Conservation (phyloP, 1,140 invertebrate genomes). For the Sycophaga agraensis region DNA sequence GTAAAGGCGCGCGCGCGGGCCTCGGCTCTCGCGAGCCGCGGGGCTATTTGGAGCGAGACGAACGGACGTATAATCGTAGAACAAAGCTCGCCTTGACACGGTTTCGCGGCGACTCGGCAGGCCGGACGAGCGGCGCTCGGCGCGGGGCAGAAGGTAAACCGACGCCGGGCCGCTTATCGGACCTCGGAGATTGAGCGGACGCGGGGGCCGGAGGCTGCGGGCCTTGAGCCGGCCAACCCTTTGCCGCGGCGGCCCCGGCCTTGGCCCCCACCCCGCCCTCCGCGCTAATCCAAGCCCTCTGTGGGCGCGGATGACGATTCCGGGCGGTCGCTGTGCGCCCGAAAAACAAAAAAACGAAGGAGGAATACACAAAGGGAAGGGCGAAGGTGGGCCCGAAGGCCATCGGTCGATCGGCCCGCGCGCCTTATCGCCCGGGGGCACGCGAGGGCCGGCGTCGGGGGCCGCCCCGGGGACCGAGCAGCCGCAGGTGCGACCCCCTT, state of each 20-base stretch:
- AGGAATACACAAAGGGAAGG: no score
- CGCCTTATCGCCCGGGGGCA: no score
- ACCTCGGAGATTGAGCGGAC: background rate
- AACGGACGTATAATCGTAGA: constrained; percentile 21
- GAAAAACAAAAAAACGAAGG: no score
- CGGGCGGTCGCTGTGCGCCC: no score
- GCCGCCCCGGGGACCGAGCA: no score
- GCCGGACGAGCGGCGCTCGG: background rate
- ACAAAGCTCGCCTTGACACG: constrained; percentile 26
- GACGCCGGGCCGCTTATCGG: background rate
- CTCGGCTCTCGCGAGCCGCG: background rate
- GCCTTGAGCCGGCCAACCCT: no score
- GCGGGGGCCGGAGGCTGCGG: no score
- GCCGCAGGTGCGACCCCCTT: constrained; percentile 45
- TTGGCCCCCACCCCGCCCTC: no score
- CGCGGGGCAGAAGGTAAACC: background rate
- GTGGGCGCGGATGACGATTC: no score
- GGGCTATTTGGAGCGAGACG: constrained; percentile 29
- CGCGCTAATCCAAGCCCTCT: no score
- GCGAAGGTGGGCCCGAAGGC: background rate
- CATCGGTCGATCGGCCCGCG: background rate
- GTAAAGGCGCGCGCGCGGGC: background rate
- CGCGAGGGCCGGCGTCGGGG: no score
- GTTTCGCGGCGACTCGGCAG: background rate
- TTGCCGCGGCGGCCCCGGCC: no score